Evolutionary conservation across 1,140 invertebrate genomes (phyloP), one percentile per base, ranked within the genome.

Genomic region (Caenorhabditis briggsae): DNA sequence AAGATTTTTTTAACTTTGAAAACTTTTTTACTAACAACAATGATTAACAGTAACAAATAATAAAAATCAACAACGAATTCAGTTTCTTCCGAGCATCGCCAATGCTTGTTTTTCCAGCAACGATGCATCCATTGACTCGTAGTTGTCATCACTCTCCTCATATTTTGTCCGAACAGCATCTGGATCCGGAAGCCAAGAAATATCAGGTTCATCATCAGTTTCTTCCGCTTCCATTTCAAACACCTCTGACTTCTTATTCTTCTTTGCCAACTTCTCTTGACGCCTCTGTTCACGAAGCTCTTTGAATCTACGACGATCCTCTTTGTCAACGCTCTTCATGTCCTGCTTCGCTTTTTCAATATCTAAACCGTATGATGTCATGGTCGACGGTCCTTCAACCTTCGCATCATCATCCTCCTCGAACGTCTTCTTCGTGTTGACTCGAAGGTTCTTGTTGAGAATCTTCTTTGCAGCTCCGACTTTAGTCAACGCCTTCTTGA

Each of bases 111-210:
- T 18, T 33, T 88, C 88, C 33, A 78, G 65, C 53, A 53, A 61
- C 6, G 16, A 11, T 53, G 23, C n/a, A 43, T 87, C 86, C 50
- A 43, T 18, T 48, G n/a, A 33, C 41, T 74, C 82, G 12, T 74
- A 61, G 9, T 55, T 83, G 6, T 56, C 61, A 78, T 78, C 70
- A 82, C 12, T 25, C 16, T 65, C 56, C 16, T 78, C 84, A 43
- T 86, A 86, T 18, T 61, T 74, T 12, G 3, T 9, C 58, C 46
- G 64, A 12, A 50, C 58, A 18, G 82, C 56, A 78, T 90, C 89
- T 23, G 89, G 89, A 85, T 90, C 89, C 8, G 89, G 89, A 0
- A 90, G 78, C 89, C 89, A 90, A 0, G 88, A 89, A 25, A 88
- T 48, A 82, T 90, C 89, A 5, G 82, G 64, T 7, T 70, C 83